Base-by-base conservation (phyloP, 1,140 invertebrate genomes). In the Conus ventricosus region DNA sequence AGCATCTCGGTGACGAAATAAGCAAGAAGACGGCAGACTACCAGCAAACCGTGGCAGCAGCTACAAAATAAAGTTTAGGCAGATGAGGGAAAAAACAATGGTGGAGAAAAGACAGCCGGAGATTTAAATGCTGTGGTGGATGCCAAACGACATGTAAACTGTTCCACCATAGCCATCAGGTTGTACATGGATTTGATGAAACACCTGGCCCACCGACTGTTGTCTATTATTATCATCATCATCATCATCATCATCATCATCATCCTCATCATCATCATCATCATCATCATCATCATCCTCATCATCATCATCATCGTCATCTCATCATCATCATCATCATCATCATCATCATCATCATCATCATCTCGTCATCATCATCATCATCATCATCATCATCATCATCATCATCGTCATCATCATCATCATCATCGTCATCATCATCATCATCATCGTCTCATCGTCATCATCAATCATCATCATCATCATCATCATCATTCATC, bases 261-360 rank as follows among this genome's bases (percentile, higher is more conserved):
- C 25, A 75, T 75, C 25, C 1, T 75, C 25, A 3, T 75, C 25
- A 75, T 75, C 25, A 75, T 75, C 25, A 75, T 75, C 25, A 75
- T 75, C 25, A 75, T 75, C 25, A 75, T 75, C 25, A 75, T 75
- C 25, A 75, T 75, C 25, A 2, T 75, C 25, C 1, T 75, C 25
- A 75, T 75, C 25, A 75, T 75, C 25, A 75, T 75, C 25, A 75
- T 75, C n/a, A 71, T 71, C n/a, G n/a, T 71, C n/a, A 71, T 71
- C n/a, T 17, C n/a, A 17, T 17, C n/a, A 17, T 71, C n/a, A 71
- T 71, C 71, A 75, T 75, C 71, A 75, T 75, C 71, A 75, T 75
- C 71, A 75, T 75, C 71, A 75, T 75, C 71, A 75, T 75, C 71
- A 2, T 25, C 71, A 75, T 75, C 71, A 75, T 75, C 71, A 75